Base-by-base conservation (phyloP, 1,140 invertebrate species). In the Microplitis demolitor region DNA sequence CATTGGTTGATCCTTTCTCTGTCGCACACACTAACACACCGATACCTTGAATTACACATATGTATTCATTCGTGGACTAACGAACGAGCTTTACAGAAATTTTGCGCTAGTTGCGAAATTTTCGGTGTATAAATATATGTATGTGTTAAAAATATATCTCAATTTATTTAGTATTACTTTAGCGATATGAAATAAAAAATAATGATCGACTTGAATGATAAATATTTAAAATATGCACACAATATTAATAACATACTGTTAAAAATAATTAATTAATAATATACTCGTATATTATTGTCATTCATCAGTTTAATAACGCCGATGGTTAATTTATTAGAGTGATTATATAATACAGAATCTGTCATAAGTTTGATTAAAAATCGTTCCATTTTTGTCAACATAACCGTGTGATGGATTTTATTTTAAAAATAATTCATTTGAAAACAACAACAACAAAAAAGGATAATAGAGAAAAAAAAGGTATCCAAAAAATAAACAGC, bases 61-160 rank as follows among this genome's bases (percentile, higher is more conserved):
- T 69, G 35, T 69, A 60, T 56, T 58, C 56, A 45, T 69, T 54
- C 56, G 34, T 34, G 56, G 33, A n/a, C 31, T 64, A 64, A 64
- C 62, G 62, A 64, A 64, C 37, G 62, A 16, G 16, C 62, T 64
- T 24, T 64, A 50, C 39, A 50, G 62, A 64, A 64, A 64, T 64
- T 64, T 64, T 37, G 62, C 35, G 62, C 39, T 50, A 64, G 39
- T 64, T 37, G 39, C 62, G 11, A 62, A 62, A 35, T 33, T 14
- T 14, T 16, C 9, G 4, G 35, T 64, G 9, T 50, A 8, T 45
- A n/a, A 45, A 13, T 66, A 35, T 64, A 35, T 51, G 24, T 50
- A 50, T 66, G n/a, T 37, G 51, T 34, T 67, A n/a, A 8, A 39
- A 6, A n/a, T n/a, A 64, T 14, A 54, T 16, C 37, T 50, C 14